Evolutionary conservation across 2,888 invertebrate genomes (phyloP).

Genomic region (Trissolcus japonicus): DNA sequence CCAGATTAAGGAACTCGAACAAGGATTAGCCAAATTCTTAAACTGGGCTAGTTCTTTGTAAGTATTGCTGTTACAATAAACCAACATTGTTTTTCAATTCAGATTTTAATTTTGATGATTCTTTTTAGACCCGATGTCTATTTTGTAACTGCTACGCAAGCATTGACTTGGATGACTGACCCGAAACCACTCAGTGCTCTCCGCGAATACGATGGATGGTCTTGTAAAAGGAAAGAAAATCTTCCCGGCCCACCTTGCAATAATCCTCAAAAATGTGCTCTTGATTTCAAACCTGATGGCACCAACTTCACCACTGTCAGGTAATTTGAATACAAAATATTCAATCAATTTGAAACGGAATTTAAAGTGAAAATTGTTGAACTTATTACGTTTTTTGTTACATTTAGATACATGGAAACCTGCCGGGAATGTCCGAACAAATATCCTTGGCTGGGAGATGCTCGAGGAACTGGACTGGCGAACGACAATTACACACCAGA

Average conservation of each 20-base stretch:
- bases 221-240: slow-evolving; percentile 84
- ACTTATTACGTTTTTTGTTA: background rate
- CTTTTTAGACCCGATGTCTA: slow-evolving; percentile 86
- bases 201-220: slow-evolving; percentile 87
- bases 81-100: too few species aligned
- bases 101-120: background rate
- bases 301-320: slow-evolving; percentile 86
- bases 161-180: slow-evolving; percentile 93
- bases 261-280: slow-evolving; percentile 88
- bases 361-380: background rate
- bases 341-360: background rate
- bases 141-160: slow-evolving; percentile 91
- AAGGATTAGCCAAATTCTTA: slow-evolving; percentile 89
- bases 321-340: slow-evolving; percentile 63
- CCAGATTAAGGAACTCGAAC: slow-evolving; percentile 89
- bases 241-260: slow-evolving; percentile 87
- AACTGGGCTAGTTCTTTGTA: slow-evolving; percentile 86
- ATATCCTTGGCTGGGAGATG: slow-evolving; percentile 93
- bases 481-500: slow-evolving; percentile 89
- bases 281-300: slow-evolving; percentile 86
- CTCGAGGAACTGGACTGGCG: slow-evolving; percentile 87
- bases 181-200: slow-evolving; percentile 84
- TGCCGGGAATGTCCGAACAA: slow-evolving; percentile 90
- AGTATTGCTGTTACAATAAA: slow-evolving; percentile 69
- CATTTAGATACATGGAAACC: slow-evolving; percentile 88